Evolutionary conservation across 2,888 invertebrate species (phyloP).

Genomic region (Ophioninae sp.): DNA sequence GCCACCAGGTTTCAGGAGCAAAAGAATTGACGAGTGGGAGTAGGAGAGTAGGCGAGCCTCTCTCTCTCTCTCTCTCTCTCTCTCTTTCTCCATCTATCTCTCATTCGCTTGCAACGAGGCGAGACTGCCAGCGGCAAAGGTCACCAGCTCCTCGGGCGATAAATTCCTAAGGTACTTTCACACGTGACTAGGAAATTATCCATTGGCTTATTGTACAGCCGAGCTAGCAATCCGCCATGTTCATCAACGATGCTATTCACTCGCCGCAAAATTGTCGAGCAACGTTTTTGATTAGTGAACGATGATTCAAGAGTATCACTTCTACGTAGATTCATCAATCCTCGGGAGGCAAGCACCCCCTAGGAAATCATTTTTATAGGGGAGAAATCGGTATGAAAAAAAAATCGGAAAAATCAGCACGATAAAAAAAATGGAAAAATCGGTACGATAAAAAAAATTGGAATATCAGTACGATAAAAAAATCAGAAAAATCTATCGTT

Average conservation of each 20-base stretch:
- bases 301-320: neutral
- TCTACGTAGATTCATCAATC: neutral
- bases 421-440: too few species aligned
- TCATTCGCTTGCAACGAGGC: conserved; percentile 42
- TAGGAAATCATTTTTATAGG: neutral
- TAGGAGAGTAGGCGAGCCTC: conserved; percentile 20
- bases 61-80: conserved; percentile 13
- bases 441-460: too few species aligned
- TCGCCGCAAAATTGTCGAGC: neutral
- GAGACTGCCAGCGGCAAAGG: conserved; percentile 71
- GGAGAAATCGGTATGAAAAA: neutral
- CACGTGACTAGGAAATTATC: conserved; percentile 79
- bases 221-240: conserved; percentile 14
- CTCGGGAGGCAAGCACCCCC: neutral
- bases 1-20: conserved; percentile 60
- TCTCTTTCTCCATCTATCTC: neutral
- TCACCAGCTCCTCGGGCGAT: conserved; percentile 73
- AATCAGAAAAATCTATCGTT: too few species aligned
- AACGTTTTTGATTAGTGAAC: neutral
- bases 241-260: conserved; percentile 17
- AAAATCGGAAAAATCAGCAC: too few species aligned
- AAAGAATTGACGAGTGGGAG: neutral
- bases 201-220: conserved; percentile 66
- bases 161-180: conserved; percentile 79
- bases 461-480: too few species aligned